phyloP scores from a whole-genome alignment of 2,888 invertebrate genomes.

The Kuschelorhynchus macadamiae region DNA sequence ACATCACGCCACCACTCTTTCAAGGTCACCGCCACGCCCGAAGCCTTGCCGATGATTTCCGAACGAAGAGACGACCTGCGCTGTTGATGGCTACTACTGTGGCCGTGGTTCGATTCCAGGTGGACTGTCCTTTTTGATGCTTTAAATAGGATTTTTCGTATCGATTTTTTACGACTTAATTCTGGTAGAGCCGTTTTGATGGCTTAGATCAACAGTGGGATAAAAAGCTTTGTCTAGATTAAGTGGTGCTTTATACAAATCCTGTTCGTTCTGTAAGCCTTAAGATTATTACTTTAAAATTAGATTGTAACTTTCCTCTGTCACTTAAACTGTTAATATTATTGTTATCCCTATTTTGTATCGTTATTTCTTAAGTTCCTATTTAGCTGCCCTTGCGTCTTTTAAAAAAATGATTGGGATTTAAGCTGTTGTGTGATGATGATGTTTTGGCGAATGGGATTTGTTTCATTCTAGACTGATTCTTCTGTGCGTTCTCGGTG shows the following conservation, averaged over 20 bases:
- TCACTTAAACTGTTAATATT: too few species aligned
- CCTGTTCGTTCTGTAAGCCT: too few species aligned
- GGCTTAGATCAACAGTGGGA: slow-evolving; percentile 13
- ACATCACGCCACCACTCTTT: slow-evolving; percentile 70
- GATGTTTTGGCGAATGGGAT: neutral
- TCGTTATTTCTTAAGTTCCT: neutral
- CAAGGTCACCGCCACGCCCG: slow-evolving; percentile 68
- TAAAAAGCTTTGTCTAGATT: too few species aligned
- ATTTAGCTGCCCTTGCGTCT: slow-evolving; percentile 30
- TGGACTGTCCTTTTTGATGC: slow-evolving; percentile 45
- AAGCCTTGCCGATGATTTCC: slow-evolving; percentile 62
- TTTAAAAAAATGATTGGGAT: slow-evolving; percentile 34
- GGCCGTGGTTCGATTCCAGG: slow-evolving; percentile 4
- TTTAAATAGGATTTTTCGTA: slow-evolving; percentile 54
- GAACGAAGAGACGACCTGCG: slow-evolving; percentile 24
- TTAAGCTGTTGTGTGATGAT: slow-evolving; percentile 26
- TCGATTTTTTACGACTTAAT: slow-evolving; percentile 51
- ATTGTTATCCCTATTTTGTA: too few species aligned
- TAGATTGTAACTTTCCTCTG: too few species aligned
- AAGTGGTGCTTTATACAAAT: too few species aligned
- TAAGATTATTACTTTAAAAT: too few species aligned
- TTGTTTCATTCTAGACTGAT: slow-evolving; percentile 30
- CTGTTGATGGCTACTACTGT: neutral
- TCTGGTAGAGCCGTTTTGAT: slow-evolving; percentile 60
- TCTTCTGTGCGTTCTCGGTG: slow-evolving; percentile 27